Base-by-base conservation (phyloP, 64 coral and sea anemone genomes). In the Stichodactyla helianthus region DNA sequence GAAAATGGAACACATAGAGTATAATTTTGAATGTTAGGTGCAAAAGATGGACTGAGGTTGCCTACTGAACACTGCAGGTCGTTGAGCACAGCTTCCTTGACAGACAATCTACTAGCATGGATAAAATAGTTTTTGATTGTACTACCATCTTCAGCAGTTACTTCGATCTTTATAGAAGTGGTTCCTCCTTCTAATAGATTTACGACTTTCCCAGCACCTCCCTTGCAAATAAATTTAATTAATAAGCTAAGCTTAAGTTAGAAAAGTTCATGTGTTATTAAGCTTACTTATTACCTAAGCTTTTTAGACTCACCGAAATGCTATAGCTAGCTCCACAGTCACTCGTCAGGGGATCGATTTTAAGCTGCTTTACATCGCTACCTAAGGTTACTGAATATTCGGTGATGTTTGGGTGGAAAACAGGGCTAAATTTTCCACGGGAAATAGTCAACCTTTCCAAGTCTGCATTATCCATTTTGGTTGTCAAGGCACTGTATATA, bases 291-390 rank as follows among this genome's bases (percentile, higher is more conserved):
- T n/a, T n/a, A n/a, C n/a, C n/a, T n/a, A n/a, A n/a, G n/a, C n/a
- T n/a, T n/a, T n/a, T n/a, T 19, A 52, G 27, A 70, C 90, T 99
- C 77, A 99, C 97, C 87, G 88, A 93, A 57, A 99, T 95, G 0
- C 82, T 79, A 86, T 99, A 95, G 14, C 86, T 93, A 65, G 97
- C 97, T 11, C 93, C 93, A 64, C 87, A 90, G 84, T 99, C 97
- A 77, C 93, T 95, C 77, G 97, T 95, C 14, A 99, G 83, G n/a
- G 93, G 97, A 89, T 94, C 93, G 10, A 99, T 65, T 93, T 95
- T 99, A 23, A 99, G 87, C 77, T 95, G 79, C 65, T 89, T 83
- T 12, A 95, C 97, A 92, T 93, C 93, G 54, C 97, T 99, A 6
- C 85, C 90, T 77, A 99, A 84, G 51, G 90, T 94, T 71, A 99